Conservation (phyloP, 2,797 vertebrate species). For the Anguilla pacifica region DNA sequence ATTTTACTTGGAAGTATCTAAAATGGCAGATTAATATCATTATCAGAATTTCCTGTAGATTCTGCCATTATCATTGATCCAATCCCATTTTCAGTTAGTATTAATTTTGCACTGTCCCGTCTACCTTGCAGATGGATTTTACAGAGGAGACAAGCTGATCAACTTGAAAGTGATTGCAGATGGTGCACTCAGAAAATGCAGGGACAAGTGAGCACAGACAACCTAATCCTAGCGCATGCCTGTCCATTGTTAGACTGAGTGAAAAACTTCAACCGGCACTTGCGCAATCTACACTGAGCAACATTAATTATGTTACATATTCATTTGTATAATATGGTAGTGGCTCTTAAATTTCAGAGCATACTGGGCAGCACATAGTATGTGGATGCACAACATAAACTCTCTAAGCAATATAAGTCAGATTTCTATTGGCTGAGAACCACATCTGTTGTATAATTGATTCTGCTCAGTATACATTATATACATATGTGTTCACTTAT, state of each 20-base stretch:
- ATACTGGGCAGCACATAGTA: background rate
- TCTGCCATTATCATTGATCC: background rate
- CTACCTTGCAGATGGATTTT: constrained; percentile 86
- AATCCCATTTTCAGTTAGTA: background rate
- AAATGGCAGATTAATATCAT: background rate
- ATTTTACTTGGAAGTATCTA: background rate
- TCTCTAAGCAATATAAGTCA: background rate
- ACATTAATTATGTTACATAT: background rate
- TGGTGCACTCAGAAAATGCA: constrained; percentile 88
- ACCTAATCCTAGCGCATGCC: background rate
- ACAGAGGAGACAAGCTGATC: constrained; percentile 94
- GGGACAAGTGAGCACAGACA: constrained; percentile 81
- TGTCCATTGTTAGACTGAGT: background rate
- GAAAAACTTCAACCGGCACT: constrained; percentile 1
- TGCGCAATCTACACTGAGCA: background rate
- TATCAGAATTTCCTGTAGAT: background rate
- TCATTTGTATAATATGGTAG: background rate
- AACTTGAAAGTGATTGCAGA: constrained; percentile 92
- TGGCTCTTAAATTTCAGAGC: background rate
- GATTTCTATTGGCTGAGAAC: background rate
- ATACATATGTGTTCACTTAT: background rate
- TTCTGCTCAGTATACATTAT: background rate
- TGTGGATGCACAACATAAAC: background rate
- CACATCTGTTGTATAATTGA: background rate
- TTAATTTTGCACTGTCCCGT: background rate